Percentiles rank a stretch among this genome's conserved stretches.
Evolutionary conservation across 2,888 invertebrate species (phyloP).

Genomic region (Troilus luridus): DNA sequence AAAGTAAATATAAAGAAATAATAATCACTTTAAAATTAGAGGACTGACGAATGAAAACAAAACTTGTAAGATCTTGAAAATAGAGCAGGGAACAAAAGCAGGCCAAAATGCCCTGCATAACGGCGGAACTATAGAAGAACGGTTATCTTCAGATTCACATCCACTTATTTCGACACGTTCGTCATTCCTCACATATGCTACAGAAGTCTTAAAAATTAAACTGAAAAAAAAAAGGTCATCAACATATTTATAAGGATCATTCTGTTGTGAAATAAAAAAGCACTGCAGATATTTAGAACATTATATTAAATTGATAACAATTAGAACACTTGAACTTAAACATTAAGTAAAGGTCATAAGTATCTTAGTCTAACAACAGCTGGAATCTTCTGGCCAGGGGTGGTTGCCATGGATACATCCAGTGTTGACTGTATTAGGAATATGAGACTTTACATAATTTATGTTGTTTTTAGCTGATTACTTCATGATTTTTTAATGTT

Average conservation of each 20-base stretch:
- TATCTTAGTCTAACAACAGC: no score
- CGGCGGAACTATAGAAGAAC: constrained; percentile 71
- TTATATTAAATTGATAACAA: no score
- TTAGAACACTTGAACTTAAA: no score
- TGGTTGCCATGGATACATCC: no score
- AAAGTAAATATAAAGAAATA: not conserved
- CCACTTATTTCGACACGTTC: constrained; percentile 56
- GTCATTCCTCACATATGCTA: constrained; percentile 58
- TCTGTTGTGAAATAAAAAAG: no score
- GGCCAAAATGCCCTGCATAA: constrained; percentile 72
- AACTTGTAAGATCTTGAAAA: constrained; percentile 72
- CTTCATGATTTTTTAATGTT: not conserved
- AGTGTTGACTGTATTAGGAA: no score
- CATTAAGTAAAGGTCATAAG: no score
- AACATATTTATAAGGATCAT: not conserved
- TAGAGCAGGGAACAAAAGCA: constrained; percentile 71
- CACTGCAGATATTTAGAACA: no score
- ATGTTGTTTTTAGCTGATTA: no score
- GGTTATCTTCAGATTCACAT: constrained; percentile 51
- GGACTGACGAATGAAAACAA: constrained; percentile 74
- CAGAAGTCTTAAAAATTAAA: constrained; percentile 30
- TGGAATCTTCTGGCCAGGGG: no score
- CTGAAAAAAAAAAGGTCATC: not conserved
- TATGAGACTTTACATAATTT: no score
- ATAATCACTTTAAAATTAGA: constrained; percentile 71